Evolutionary conservation across 2,113 vertebrate species (phyloP), one percentile per base, ranked within the genome.

Genomic region (Cryptotis parvus): DNA sequence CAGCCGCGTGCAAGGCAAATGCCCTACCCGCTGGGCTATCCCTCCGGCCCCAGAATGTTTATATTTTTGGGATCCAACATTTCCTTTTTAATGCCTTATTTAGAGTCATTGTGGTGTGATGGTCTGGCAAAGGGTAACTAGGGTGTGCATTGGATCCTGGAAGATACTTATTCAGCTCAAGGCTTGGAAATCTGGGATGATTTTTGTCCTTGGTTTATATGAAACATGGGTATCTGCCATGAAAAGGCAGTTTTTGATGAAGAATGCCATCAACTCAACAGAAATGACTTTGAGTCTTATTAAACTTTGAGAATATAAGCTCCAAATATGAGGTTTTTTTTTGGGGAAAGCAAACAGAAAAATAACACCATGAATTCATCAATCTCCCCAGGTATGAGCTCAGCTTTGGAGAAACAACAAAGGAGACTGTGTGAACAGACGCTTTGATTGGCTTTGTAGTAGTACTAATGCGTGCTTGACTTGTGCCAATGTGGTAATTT

Each of bases 391-490:
- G 88, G 94, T 90, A 69, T 91, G 65, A 95, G 65, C n/a, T 89
- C 15, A 79, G n/a, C 85, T 73, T 95, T 92, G 92, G 12, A 94
- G 90, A 90, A 81, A 58, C 80, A 49, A 78, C 75, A 87, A 93
- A 93, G 80, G 94, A 61, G 81, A 90, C 52, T 45, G 7, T 77
- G 39, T 6, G 87, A 88, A 78, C 77, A 31, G n/a, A 72, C 41
- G 84, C 63, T 91, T 87, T 63, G 52, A 96, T 95, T 63, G 41
- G 61, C 75, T 83, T 97, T 87, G 90, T 75, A 75, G 87, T 75
- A 96, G 87, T 76, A 85, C 61, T 95, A 96, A 96, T 94, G 96
- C 96, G 96, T 84, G 70, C 96, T 97, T 97, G 92, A 96, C 94
- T 97, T 97, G 94, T 95, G 92, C 70, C 94, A 94, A 82, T 79